These are phyloP conservation scores for Bombus difficillimus DNA, from an alignment of 1,140 invertebrate species.

Conservation along the genomic window DNA sequence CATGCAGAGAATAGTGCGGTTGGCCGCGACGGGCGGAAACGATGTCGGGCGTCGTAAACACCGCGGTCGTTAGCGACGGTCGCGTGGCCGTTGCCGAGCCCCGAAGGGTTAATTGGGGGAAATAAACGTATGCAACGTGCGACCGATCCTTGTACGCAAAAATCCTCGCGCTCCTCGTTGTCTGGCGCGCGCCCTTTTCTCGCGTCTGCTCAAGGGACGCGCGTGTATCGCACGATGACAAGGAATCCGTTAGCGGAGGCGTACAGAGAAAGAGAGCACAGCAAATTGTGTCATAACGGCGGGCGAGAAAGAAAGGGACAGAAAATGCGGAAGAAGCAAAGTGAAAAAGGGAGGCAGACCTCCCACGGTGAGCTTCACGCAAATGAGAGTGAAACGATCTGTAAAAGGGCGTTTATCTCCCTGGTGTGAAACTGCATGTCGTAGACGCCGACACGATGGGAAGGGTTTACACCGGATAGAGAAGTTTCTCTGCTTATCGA, in stretches of 20 bases:
- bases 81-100: conserved; percentile 81
- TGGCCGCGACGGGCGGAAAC: neutral
- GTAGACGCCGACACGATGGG: conserved; percentile 6
- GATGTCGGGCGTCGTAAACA: conserved; percentile 72
- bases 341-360: conserved; percentile 67
- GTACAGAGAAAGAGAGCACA: neutral
- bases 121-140: conserved; percentile 22
- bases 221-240: neutral
- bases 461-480: conserved; percentile 5
- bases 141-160: conserved; percentile 65
- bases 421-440: conserved; percentile 36
- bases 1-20: conserved; percentile 11
- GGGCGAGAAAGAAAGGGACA: neutral
- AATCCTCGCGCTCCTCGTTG: conserved; percentile 40
- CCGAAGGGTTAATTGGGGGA: conserved; percentile 73
- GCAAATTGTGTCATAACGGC: conserved; percentile 37
- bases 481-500: conserved; percentile 16
- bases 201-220: neutral
- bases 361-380: conserved; percentile 64
- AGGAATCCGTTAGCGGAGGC: neutral
- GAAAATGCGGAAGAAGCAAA: conserved; percentile 33
- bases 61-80: conserved; percentile 74
- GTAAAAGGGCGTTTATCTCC: conserved; percentile 63
- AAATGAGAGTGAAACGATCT: conserved; percentile 65
- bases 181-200: neutral